Evolutionary conservation across 2,113 vertebrate species (phyloP).

Genomic region (Datnioides undecimradiatus): DNA sequence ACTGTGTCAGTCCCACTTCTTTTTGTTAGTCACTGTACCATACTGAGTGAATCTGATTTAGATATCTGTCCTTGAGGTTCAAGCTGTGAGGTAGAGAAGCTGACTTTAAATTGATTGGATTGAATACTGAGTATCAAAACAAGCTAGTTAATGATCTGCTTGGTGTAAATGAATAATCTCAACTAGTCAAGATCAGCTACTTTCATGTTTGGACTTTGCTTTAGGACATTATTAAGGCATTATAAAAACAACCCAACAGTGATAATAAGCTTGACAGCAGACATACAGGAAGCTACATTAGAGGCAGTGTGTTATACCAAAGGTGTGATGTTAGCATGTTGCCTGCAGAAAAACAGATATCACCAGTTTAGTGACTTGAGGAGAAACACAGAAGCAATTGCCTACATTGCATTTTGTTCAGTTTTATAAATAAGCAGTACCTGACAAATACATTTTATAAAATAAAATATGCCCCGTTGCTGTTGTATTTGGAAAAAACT

Average conservation of each 20-base stretch:
- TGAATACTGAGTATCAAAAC: neutral
- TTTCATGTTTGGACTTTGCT: neutral
- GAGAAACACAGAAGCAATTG: neutral
- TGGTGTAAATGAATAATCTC: neutral
- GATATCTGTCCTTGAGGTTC: neutral
- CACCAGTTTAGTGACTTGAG: neutral
- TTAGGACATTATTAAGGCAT: neutral
- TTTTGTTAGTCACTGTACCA: neutral
- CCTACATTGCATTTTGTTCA: neutral
- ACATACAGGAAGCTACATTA: neutral
- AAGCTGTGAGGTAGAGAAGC: neutral
- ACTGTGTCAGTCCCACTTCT: too few relatives aligned
- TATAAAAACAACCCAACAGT: neutral
- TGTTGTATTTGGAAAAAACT: too few relatives aligned
- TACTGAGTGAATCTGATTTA: neutral
- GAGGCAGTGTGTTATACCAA: too few relatives aligned
- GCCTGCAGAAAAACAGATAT: neutral
- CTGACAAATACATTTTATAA: neutral
- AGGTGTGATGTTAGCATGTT: neutral
- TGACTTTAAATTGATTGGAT: neutral
- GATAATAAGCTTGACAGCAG: neutral
- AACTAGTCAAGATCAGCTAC: neutral
- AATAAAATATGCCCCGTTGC: too few relatives aligned
- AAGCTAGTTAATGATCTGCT: neutral
- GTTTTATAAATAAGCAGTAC: neutral